Evolutionary conservation across 2,797 vertebrate genomes (phyloP).

Genomic region (Rhinoraja longicauda): DNA sequence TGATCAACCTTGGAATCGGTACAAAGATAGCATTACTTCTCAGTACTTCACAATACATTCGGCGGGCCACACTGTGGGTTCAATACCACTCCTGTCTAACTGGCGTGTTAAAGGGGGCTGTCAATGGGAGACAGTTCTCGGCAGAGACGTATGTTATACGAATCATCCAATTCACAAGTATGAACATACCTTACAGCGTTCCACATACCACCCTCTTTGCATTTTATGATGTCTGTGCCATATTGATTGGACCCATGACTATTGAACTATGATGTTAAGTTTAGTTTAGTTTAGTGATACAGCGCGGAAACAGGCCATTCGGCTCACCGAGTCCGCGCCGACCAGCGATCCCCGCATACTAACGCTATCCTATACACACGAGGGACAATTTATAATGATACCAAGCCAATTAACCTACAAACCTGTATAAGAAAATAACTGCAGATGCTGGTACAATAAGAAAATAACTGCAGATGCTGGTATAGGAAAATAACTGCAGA

Average conservation of each 20-base stretch:
- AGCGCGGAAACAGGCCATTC: no score
- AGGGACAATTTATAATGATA: no score
- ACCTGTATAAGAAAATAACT: no score
- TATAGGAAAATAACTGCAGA: no score
- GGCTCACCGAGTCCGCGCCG: no score
- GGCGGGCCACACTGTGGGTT: background rate
- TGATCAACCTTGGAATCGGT: slow-evolving; percentile 22
- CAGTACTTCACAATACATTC: background rate
- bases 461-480: no score
- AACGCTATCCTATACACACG: no score
- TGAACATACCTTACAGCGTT: background rate
- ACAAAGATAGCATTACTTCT: background rate
- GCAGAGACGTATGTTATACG: background rate
- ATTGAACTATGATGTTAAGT: background rate
- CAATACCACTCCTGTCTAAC: background rate
- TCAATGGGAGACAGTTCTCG: background rate
- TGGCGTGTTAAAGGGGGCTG: background rate
- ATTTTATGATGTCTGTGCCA: background rate
- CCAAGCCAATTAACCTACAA: no score
- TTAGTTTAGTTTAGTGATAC: no score
- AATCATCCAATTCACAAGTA: background rate
- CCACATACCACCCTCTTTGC: background rate
- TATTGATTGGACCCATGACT: background rate
- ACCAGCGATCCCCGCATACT: no score
- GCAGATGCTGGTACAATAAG: no score